A percentile compares a stretch with the other conserved stretches of the same genome.
phyloP scores from a whole-genome alignment of 1,140 invertebrate genomes.

The Hylyphantes graminicola region DNA sequence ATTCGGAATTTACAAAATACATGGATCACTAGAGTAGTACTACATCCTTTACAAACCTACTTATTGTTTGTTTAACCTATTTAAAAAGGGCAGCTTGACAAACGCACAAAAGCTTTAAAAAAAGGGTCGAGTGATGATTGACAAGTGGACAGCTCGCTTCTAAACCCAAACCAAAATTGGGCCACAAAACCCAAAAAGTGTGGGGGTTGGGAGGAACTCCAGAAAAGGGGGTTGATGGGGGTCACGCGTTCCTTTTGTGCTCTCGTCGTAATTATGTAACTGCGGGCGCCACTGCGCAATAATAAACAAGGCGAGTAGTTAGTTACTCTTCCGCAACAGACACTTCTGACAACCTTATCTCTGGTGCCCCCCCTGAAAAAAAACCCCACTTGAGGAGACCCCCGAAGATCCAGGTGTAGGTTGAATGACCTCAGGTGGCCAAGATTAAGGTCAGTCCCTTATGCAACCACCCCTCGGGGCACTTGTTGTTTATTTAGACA shows the following conservation, averaged over 20 bases:
- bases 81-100: too few species aligned
- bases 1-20: too few species aligned
- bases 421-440: constrained; percentile 51
- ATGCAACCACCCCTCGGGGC: constrained; percentile 50
- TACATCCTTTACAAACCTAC: too few species aligned
- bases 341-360: constrained; percentile 57
- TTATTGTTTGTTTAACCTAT: too few species aligned
- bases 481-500: constrained; percentile 60
- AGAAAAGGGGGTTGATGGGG: not conserved
- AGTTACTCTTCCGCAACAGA: constrained; percentile 52
- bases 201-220: not conserved
- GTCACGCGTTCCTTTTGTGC: constrained; percentile 23
- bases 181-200: not conserved
- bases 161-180: too few species aligned
- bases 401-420: constrained; percentile 50
- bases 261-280: constrained; percentile 44
- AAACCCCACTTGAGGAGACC: constrained; percentile 38
- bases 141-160: too few species aligned
- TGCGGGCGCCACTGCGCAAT: constrained; percentile 28
- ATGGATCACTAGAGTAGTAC: too few species aligned
- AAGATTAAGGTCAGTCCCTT: constrained; percentile 46
- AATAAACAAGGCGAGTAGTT: constrained; percentile 38
- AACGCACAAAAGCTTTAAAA: too few species aligned
- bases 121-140: too few species aligned
- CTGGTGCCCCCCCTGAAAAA: constrained; percentile 8